phyloP scores from a whole-genome alignment of 2,888 invertebrate genomes.

The Melanargia galathea region DNA sequence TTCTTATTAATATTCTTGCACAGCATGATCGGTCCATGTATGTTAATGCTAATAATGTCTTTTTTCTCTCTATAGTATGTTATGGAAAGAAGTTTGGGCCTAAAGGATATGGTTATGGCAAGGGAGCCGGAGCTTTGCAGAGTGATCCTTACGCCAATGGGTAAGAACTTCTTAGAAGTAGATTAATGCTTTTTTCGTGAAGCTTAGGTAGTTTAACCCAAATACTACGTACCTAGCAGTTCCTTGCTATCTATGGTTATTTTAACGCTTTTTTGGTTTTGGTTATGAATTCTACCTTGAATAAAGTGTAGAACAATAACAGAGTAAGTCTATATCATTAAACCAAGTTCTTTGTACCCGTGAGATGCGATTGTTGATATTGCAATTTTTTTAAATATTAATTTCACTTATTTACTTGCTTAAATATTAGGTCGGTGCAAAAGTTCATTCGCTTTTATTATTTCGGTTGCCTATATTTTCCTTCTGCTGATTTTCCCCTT shows the following conservation, averaged over 20 bases:
- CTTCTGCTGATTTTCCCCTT: too few relatives aligned
- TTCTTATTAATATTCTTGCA: constrained; percentile 27
- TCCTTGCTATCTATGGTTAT: constrained; percentile 29
- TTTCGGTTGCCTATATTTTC: too few relatives aligned
- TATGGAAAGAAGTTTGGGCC: constrained; percentile 99
- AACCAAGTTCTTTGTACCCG: not conserved
- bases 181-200: constrained; percentile 65
- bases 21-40: constrained; percentile 36
- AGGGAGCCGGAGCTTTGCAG: constrained; percentile 96
- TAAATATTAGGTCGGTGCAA: constrained; percentile 7
- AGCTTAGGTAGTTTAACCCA: constrained; percentile 59
- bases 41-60: constrained; percentile 47
- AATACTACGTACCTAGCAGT: constrained; percentile 49
- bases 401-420: not conserved
- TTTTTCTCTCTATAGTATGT: constrained; percentile 87
- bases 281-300: constrained; percentile 47
- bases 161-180: constrained; percentile 77
- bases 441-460: too few relatives aligned
- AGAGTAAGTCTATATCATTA: not conserved
- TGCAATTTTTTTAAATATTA: not conserved
- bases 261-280: constrained; percentile 75
- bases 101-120: constrained; percentile 98
- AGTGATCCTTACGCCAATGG: constrained; percentile 93
- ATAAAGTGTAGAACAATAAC: not conserved
- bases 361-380: too few relatives aligned